Percentiles rank a stretch among this genome's conserved stretches.
phyloP scores from a whole-genome alignment of 2,888 invertebrate species.

The Cancer borealis region DNA sequence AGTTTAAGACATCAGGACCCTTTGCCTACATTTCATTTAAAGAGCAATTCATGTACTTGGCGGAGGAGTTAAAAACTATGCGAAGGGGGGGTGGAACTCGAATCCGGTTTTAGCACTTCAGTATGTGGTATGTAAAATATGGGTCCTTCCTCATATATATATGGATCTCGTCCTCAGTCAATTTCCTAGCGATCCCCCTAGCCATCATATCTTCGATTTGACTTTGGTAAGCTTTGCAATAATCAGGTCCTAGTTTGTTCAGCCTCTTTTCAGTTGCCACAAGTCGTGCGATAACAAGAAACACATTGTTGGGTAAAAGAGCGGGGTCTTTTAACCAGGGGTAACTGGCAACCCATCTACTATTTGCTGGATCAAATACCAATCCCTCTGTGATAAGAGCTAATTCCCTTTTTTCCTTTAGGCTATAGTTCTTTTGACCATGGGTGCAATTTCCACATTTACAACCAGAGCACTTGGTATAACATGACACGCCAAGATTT shows the following conservation, averaged over 20 bases:
- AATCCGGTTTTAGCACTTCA: not conserved
- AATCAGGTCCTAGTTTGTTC: not conserved
- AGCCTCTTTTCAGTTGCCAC: not conserved
- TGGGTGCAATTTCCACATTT: too few relatives aligned
- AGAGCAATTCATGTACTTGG: too few relatives aligned
- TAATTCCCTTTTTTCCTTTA: not conserved
- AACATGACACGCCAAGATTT: too few relatives aligned
- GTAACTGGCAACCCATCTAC: not conserved
- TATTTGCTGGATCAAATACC: too few relatives aligned
- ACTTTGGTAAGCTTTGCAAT: not conserved
- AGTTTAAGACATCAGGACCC: too few relatives aligned
- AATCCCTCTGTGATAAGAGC: not conserved
- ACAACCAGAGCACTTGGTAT: too few relatives aligned
- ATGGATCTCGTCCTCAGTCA: not conserved
- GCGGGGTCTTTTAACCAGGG: not conserved
- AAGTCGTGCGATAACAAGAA: not conserved
- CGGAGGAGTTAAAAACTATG: too few relatives aligned
- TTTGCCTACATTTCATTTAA: too few relatives aligned
- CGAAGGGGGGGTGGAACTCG: too few relatives aligned
- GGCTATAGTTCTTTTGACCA: slow-evolving; percentile 15
- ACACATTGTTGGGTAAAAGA: not conserved
- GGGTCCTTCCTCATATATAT: not conserved
- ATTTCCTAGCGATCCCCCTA: not conserved
- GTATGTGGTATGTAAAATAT: not conserved
- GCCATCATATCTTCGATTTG: not conserved